Base-by-base conservation (phyloP, 2,888 invertebrate genomes). In the Tipula vernalis region DNA sequence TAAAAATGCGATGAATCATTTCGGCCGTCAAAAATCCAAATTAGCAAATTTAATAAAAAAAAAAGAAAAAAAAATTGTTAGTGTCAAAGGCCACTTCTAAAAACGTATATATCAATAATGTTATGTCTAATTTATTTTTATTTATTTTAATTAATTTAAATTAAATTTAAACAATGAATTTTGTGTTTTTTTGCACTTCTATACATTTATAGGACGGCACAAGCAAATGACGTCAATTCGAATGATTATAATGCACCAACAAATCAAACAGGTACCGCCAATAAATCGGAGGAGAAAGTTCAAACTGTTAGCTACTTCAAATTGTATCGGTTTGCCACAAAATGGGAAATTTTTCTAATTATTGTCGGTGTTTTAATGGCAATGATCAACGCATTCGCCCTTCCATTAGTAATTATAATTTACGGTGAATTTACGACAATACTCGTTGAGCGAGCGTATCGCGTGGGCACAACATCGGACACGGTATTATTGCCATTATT, bases 371-470 rank as follows among this genome's bases (percentile, higher is more conserved):
- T 94, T 87, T 87, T 95, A 28, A 92, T 94, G 90, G 94, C 94
- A 71, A 91, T 92, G 36, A 89, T 95, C 87, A 94, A 94, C 90
- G 94, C 95, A 0, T 89, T 94, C 83, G 94, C 94, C 88, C 93
- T 95, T 89, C 95, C 96, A 0, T 91, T 94, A 28, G 94, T 95
- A 44, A 94, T 95, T 42, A 94, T 96, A 88, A 92, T 95, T 83
- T 96, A 96, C 90, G 96, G 95, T 89, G 95, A 95, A 91, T 94
- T 96, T 90, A 94, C 95, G 0, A 92, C 95, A 28, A 92, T 95
- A 88, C 91, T 96, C 88, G 94, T 95, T 88, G 95, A 95, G 91
- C 92, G 95, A 15, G 94, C 94, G 12, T 92, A 93, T 88, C 92
- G 91, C 89, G 91, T 90, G 13, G 94, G 94, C 15, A 94, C 93